These are phyloP conservation scores for Platichthys stellatus DNA, from an alignment of 2,113 vertebrate species.

Conservation along the genomic window DNA sequence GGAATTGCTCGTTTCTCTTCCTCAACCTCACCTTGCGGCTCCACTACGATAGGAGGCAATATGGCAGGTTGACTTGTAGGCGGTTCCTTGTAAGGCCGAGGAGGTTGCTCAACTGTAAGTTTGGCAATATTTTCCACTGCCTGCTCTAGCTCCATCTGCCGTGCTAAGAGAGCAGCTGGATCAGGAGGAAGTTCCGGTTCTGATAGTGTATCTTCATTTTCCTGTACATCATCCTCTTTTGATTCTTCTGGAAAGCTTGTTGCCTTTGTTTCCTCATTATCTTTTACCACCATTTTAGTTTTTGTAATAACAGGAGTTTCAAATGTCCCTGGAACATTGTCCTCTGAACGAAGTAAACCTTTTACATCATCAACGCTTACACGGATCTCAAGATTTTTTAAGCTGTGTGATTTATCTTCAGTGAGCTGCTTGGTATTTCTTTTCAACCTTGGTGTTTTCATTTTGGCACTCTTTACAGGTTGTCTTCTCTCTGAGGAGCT, in stretches of 20 bases:
- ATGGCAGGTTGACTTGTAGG: conserved; percentile 74
- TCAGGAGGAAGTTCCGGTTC: conserved; percentile 82
- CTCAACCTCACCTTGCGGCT: conserved; percentile 80
- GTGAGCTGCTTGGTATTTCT: conserved; percentile 81
- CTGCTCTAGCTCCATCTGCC: conserved; percentile 93
- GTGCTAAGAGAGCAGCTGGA: conserved; percentile 85
- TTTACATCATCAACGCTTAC: conserved; percentile 86
- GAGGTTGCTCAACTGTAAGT: conserved; percentile 84
- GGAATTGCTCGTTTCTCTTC: conserved; percentile 91
- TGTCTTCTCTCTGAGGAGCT: conserved; percentile 78
- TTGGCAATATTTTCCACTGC: conserved; percentile 97
- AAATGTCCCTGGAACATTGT: conserved; percentile 78
- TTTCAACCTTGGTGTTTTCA: conserved; percentile 88
- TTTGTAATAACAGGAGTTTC: conserved; percentile 70
- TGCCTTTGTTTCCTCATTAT: conserved; percentile 75
- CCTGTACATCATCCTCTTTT: conserved; percentile 74
- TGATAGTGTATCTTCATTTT: conserved; percentile 80
- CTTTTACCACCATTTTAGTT: conserved; percentile 67
- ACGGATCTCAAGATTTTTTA: conserved; percentile 87
- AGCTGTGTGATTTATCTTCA: conserved; percentile 85
- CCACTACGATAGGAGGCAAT: conserved; percentile 75
- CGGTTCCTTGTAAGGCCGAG: conserved; percentile 86
- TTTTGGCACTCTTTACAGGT: conserved; percentile 86
- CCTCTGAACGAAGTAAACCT: conserved; percentile 79
- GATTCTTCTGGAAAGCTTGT: conserved; percentile 76